Conservation (phyloP, 2,888 invertebrate species). For the Pollenia griseotomentosa region DNA sequence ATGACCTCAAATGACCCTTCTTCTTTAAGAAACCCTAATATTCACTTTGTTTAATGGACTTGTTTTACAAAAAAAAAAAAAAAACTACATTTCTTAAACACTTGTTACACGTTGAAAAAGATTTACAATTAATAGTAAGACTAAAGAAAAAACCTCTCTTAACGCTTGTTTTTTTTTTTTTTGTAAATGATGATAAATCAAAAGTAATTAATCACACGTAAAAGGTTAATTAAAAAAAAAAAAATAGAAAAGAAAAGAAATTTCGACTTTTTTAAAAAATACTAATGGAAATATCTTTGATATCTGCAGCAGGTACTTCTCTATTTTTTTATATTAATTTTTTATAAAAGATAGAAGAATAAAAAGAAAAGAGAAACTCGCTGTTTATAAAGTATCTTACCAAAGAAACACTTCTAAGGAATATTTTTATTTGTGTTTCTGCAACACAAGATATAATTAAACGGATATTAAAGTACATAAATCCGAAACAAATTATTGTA, state of each 20-base stretch:
- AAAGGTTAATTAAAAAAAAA: constrained; percentile 29
- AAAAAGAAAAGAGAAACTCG: background rate
- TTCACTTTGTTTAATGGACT: constrained; percentile 12
- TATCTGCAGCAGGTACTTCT: background rate
- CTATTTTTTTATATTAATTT: constrained; percentile 37
- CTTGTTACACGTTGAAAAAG: constrained; percentile 53
- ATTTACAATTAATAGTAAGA: constrained; percentile 23
- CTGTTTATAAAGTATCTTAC: background rate
- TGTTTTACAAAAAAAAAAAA: constrained; percentile 3
- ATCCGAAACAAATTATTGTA: constrained; percentile 6
- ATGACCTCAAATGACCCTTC: constrained; percentile 58
- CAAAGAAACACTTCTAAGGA: constrained; percentile 1
- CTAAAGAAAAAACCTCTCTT: background rate
- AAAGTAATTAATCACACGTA: constrained; percentile 65
- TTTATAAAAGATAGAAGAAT: constrained; percentile 2
- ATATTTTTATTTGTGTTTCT: too few relatives aligned
- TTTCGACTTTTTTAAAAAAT: background rate
- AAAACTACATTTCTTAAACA: constrained; percentile 53
- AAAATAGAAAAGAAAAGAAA: background rate
- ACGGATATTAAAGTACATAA: background rate
- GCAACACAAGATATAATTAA: too few relatives aligned
- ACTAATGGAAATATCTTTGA: constrained; percentile 7
- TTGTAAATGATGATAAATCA: constrained; percentile 24
- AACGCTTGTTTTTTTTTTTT: background rate
- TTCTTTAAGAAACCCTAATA: constrained; percentile 14